Evolutionary conservation across 2,888 invertebrate species (phyloP), one percentile per base, ranked within the genome.

Genomic region (Rapana venosa): DNA sequence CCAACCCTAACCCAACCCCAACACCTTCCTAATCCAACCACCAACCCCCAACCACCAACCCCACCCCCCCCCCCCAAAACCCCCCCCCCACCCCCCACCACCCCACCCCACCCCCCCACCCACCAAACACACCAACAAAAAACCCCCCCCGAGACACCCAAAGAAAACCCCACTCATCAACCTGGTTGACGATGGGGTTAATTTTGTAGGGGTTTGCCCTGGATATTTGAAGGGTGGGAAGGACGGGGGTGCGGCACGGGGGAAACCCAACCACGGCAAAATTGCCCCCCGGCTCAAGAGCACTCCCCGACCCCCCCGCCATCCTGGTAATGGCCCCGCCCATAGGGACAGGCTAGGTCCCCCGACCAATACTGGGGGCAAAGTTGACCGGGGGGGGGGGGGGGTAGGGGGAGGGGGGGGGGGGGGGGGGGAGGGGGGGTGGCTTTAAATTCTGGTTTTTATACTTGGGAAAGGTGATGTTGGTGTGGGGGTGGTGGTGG

Each of bases 161-260:
- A 11, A 15, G 32, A 13, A 15, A 35, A 5, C 20, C 36, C 20
- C 47, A 26, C 26, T 20, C 81, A 47, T 4, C 30, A 20, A 85
- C 84, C 84, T 58, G 56, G 11, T 58, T 85, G 56, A 58, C 84
- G 56, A 85, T 85, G 56, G 30, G 84, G 84, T 36, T 85, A 30
- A 15, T 2, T 35, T 58, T 85, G 84, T 15, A 85, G 58, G 17
- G 56, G 58, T 1, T 85, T 30, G 58, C 58, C 84, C 56, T 4
- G n/a, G 58, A 30, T 58, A 85, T 58, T 85, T 85, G 84, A 13
- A 85, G 84, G 84, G 84, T n/a, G 30, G 58, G 58, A 15, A 58
- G 13, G 30, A 85, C 36, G 58, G 58, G 6, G 26, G 58, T 26
- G 32, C 36, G 20, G 26, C 84, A 85, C 58, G 30, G 58, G 11